Base-by-base conservation (phyloP, 2,113 vertebrate genomes). In the Chaenocephalus aceratus region DNA sequence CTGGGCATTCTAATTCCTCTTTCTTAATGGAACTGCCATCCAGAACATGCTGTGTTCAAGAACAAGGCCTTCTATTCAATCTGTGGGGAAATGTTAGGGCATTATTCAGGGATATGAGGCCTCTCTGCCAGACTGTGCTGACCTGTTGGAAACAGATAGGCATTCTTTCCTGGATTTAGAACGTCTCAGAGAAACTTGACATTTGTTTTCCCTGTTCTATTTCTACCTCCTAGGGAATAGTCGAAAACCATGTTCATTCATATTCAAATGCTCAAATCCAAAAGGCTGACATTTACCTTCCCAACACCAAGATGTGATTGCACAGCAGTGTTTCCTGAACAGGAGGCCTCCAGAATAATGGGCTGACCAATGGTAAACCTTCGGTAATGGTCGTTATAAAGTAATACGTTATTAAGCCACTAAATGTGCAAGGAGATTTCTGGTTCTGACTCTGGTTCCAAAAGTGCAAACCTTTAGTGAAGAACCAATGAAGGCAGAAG, bases 1-100 rank as follows among this genome's bases (percentile, higher is more conserved):
- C 78, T 89, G 79, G 82, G 67, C 64, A 54, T 65, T 73, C 58
- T 75, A 58, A 81, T 78, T 83, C 67, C 57, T 86, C 78, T 63
- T 44, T 75, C 73, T 80, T 70, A 68, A 65, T 68, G 56, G 60
- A 36, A 51, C 45, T 34, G 64, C 64, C 36, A 46, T 79, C 72
- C 72, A 82, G 73, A 84, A 76, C 30, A 26, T 4, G 58, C 23
- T 30, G 64, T 53, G 26, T 63, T 65, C 6, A 34, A 46, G 68
- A 73, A 77, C 79, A 80, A 79, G 75, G 79, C 53, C 44, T 16
- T 61, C 48, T 18, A 71, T 77, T 88, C 36, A 77, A 62, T 51
- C 69, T 53, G 58, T 26, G 10, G 82, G 62, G 58, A 75, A 52
- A 70, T 74, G n/a, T 60, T 45, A 63, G 26, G 74, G 54, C 10